These are phyloP conservation scores for Blennius ocellaris DNA, from an alignment of 2,113 vertebrate genomes.

Conservation along the genomic window DNA sequence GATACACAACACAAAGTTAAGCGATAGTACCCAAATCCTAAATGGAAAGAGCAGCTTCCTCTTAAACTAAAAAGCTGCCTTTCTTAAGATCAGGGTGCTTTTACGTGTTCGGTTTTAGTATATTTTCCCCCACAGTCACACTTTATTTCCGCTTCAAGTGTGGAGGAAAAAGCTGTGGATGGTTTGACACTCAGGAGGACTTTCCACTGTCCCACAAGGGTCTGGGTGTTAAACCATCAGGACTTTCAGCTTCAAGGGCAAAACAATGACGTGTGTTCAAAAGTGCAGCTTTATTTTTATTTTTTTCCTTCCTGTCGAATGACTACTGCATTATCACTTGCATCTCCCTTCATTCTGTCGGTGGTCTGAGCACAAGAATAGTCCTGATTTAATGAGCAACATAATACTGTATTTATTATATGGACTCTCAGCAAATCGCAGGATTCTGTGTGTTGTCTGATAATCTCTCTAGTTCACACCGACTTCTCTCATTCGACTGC, in stretches of 20 bases:
- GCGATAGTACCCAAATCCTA: not conserved
- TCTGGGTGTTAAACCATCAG: no score
- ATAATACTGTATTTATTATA: not conserved
- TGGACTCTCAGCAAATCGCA: constrained; percentile 12
- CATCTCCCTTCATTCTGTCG: not conserved
- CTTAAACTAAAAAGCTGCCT: not conserved
- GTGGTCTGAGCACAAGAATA: not conserved
- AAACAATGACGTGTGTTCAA: no score
- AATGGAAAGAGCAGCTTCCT: constrained; percentile 1
- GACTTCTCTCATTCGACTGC: constrained; percentile 48
- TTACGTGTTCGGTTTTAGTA: not conserved
- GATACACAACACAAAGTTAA: not conserved
- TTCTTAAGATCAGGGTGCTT: not conserved
- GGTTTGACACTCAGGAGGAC: no score
- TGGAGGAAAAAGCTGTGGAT: no score
- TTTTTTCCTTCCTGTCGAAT: not conserved
- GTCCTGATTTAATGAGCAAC: not conserved
- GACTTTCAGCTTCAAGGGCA: no score
- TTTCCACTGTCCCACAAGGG: no score
- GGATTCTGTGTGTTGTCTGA: constrained; percentile 34
- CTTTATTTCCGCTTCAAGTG: no score
- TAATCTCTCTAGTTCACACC: constrained; percentile 42
- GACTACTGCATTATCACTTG: not conserved
- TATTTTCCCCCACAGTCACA: not conserved
- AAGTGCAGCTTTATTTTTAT: no score